A percentile compares a stretch with the other conserved stretches of the same genome.
Conservation (phyloP, 2,113 vertebrate species). For the Blennius ocellaris region DNA sequence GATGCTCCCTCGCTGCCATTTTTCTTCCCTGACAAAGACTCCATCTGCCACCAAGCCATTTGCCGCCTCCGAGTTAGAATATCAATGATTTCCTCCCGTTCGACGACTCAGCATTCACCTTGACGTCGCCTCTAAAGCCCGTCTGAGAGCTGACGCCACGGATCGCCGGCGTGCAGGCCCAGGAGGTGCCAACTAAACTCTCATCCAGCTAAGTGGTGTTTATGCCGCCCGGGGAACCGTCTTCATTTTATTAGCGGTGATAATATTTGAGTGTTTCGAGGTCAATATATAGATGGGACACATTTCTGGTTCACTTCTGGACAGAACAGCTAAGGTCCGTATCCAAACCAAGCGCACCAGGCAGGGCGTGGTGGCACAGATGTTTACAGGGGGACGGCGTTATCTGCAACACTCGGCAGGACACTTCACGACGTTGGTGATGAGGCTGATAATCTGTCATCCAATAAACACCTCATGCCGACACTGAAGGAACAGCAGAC, state of each 20-base stretch:
- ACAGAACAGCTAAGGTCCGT: not conserved
- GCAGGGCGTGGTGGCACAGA: not conserved
- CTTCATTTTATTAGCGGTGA: constrained; percentile 65
- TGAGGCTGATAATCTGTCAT: constrained; percentile 5
- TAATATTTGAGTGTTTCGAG: constrained; percentile 59
- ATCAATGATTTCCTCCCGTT: constrained; percentile 96
- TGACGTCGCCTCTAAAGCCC: constrained; percentile 90
- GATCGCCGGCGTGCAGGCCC: constrained; percentile 65
- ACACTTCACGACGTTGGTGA: not conserved
- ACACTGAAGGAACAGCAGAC: constrained; percentile 64
- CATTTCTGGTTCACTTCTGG: constrained; percentile 5
- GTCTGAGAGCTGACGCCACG: constrained; percentile 84
- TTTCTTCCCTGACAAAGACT: constrained; percentile 98
- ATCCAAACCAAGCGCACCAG: not conserved
- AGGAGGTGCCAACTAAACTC: constrained; percentile 61
- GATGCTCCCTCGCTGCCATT: constrained; percentile 93
- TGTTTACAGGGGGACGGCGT: not conserved
- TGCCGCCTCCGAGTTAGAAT: constrained; percentile 92
- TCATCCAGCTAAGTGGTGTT: constrained; percentile 74
- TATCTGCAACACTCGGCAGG: not conserved
- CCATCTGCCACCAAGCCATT: constrained; percentile 98
- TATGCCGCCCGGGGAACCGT: constrained; percentile 63
- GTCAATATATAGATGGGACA: not conserved
- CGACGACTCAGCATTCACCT: constrained; percentile 91
- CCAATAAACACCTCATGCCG: constrained; percentile 34